Evolutionary conservation across 30 jellyfish, hydroid and myxozoan genomes (phyloP).

Genomic region (Rhopilema esculentum): DNA sequence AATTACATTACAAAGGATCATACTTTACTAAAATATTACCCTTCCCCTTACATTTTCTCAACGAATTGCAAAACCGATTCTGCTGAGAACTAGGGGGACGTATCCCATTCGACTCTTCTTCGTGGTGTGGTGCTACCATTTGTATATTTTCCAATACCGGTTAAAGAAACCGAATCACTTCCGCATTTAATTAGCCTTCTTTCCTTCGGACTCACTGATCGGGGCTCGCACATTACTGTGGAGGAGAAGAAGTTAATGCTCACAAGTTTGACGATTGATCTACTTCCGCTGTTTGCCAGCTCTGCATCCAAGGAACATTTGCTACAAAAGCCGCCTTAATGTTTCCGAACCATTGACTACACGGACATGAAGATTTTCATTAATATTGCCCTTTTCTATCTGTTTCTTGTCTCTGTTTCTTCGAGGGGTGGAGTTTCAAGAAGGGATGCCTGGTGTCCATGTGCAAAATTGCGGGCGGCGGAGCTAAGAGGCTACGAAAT

Average conservation of each 20-base stretch:
- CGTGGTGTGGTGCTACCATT: too few relatives aligned
- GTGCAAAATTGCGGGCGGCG: not conserved
- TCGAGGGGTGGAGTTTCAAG: too few relatives aligned
- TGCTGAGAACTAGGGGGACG: too few relatives aligned
- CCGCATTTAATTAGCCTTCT: not conserved
- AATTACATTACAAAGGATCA: too few relatives aligned
- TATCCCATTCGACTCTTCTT: too few relatives aligned
- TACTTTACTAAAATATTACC: too few relatives aligned
- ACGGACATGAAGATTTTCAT: not conserved
- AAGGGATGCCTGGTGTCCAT: not conserved
- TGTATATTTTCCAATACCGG: not conserved
- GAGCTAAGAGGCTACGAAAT: not conserved
- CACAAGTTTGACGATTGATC: not conserved
- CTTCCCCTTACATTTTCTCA: too few relatives aligned
- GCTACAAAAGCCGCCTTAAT: not conserved
- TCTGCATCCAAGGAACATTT: too few relatives aligned
- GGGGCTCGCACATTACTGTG: not conserved
- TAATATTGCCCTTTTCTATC: not conserved
- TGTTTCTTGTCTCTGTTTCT: not conserved
- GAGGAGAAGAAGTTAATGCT: not conserved
- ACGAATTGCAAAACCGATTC: too few relatives aligned
- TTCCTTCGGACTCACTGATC: not conserved
- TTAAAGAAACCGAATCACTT: not conserved
- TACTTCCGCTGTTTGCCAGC: not conserved
- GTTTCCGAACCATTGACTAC: not conserved